Evolutionary conservation across 2,888 invertebrate species (phyloP), one percentile per base, ranked within the genome.

Genomic region (Capitulum mitella): DNA sequence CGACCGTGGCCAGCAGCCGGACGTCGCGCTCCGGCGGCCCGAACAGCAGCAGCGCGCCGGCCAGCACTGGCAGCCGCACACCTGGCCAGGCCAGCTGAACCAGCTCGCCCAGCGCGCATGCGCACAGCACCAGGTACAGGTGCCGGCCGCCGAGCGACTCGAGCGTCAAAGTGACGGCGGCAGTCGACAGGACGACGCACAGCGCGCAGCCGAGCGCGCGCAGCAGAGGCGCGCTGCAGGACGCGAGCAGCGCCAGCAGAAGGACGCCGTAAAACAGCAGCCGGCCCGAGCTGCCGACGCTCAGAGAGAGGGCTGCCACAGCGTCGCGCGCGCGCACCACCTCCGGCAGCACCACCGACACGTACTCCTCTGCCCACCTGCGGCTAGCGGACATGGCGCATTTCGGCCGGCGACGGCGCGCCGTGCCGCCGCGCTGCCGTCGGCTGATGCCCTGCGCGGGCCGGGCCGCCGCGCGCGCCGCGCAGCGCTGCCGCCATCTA

Each of bases 1-100:
- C 85, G 84, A 48, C 83, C 83, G 34, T 70, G 43, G n/a, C 40
- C 78, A n/a, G 70, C 75, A 29, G 80, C 26, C 16, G 78, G 22
- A 37, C 58, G 64, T 40, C 77, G 26, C 32, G 48, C 26, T 16
- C 40, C 29, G 37, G 54, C 80, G 48, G 74, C 51, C 48, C 48
- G 10, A 32, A 40, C 76, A 76, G 78, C 34, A 43, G 77, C 70
- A 37, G 75, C 70, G 40, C 70, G 70, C 37, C 70, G 40, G 26
- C 37, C 70, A 70, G 37, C 70, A 70, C 70, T 70, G 70, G 26
- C 37, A 40, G 70, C 16, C 70, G 70, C 37, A 40, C 70, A 70
- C 70, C 70, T 70, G 70, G 40, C 37, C 70, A 70, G 37, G 26
- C 37, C 70, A 70, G 64, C 64, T 64, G 64, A 6, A 34, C 40